phyloP scores from a whole-genome alignment of 2,113 vertebrate genomes.

The Ceyx melanurus region DNA sequence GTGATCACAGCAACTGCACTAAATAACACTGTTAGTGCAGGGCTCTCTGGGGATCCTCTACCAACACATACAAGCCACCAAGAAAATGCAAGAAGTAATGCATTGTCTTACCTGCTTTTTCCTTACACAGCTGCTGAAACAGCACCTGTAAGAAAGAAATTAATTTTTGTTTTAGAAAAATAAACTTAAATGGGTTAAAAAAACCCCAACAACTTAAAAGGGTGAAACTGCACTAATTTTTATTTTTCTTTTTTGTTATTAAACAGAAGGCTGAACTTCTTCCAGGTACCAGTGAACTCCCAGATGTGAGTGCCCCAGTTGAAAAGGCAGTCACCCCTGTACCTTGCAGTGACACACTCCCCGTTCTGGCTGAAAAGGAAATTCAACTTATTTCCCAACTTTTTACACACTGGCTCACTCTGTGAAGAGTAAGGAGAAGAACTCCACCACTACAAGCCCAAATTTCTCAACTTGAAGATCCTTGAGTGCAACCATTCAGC shows the following conservation, averaged over 20 bases:
- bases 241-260: background rate
- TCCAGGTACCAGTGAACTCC: background rate
- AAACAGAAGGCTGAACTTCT: background rate
- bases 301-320: background rate
- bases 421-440: background rate
- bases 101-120: slow-evolving; percentile 79
- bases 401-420: background rate
- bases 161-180: background rate
- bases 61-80: background rate
- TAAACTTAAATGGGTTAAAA: no score
- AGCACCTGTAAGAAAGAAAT: slow-evolving; percentile 77
- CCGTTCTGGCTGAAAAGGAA: background rate
- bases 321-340: background rate
- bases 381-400: background rate
- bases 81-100: background rate
- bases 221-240: background rate
- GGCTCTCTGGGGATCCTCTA: background rate
- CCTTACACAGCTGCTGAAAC: slow-evolving; percentile 73
- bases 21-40: background rate
- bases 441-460: background rate
- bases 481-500: no score
- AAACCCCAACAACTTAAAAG: no score
- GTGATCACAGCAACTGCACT: background rate
- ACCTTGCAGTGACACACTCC: background rate
- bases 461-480: background rate